These are phyloP conservation scores for Biston betularia DNA, from an alignment of 2,888 invertebrate genomes.

Conservation along the genomic window DNA sequence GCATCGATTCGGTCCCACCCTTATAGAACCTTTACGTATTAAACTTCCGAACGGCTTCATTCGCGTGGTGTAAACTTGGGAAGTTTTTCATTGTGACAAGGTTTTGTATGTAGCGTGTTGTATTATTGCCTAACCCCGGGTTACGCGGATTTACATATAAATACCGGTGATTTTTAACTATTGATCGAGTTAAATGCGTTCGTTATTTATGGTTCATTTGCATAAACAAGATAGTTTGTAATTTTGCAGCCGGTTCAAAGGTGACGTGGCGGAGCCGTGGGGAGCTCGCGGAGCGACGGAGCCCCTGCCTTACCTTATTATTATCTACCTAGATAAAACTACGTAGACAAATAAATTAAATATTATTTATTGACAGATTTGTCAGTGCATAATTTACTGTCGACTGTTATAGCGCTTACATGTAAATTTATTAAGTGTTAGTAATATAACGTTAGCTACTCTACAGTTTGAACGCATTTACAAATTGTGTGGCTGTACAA, in stretches of 20 bases:
- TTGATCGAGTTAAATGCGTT: conserved; percentile 69
- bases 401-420: not conserved
- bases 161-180: conserved; percentile 80
- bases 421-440: not conserved
- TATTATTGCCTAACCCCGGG: conserved; percentile 58
- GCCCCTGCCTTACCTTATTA: not conserved
- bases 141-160: conserved; percentile 78
- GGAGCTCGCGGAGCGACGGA: not conserved
- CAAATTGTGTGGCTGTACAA: too few relatives aligned
- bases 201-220: conserved; percentile 57
- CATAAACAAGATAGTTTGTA: conserved; percentile 54
- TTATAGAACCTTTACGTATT: conserved; percentile 13
- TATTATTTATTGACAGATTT: conserved; percentile 8
- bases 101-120: not conserved
- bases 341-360: not conserved
- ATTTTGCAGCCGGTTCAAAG: conserved; percentile 52
- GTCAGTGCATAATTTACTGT: conserved; percentile 3
- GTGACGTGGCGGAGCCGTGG: conserved; percentile 39
- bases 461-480: not conserved
- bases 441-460: not conserved
- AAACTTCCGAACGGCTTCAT: conserved; percentile 9
- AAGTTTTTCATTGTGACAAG: conserved; percentile 7
- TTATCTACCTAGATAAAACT: not conserved
- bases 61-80: conserved; percentile 30
- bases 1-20: conserved; percentile 22